Conservation (phyloP, 2,888 invertebrate genomes). For the Electrophaes corylata region DNA sequence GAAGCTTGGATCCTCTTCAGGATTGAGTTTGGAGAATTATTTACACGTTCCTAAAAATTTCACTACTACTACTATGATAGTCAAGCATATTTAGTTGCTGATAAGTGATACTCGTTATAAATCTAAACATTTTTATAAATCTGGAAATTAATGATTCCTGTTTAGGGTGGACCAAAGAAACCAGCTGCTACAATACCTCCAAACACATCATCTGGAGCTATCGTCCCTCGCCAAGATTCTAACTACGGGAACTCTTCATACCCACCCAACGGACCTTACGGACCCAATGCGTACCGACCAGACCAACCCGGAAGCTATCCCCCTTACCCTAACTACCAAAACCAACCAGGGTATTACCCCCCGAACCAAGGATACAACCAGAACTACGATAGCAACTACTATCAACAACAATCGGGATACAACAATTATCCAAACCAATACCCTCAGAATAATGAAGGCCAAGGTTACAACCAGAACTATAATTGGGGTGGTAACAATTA, state of each 20-base stretch:
- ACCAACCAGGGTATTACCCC: slow-evolving; percentile 72
- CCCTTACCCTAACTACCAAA: slow-evolving; percentile 73
- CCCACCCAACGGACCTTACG: slow-evolving; percentile 68
- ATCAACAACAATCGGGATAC: slow-evolving; percentile 68
- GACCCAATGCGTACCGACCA: slow-evolving; percentile 58
- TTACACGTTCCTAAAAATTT: no score
- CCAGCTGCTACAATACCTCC: slow-evolving; percentile 81
- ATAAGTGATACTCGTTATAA: no score
- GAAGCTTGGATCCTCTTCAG: no score
- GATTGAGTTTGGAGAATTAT: no score
- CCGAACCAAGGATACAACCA: slow-evolving; percentile 78
- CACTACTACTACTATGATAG: no score
- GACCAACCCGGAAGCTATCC: slow-evolving; percentile 68
- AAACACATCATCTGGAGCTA: slow-evolving; percentile 62
- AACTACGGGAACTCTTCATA: slow-evolving; percentile 58
- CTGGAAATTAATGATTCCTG: background rate
- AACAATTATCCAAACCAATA: slow-evolving; percentile 77
- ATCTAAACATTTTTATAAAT: no score
- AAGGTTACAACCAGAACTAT: slow-evolving; percentile 74
- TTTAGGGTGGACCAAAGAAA: slow-evolving; percentile 73
- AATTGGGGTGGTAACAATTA: slow-evolving; percentile 73
- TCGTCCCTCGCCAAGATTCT: slow-evolving; percentile 53
- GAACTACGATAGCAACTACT: slow-evolving; percentile 72
- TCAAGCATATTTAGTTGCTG: background rate
- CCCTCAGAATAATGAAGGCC: slow-evolving; percentile 65